phyloP scores from a whole-genome alignment of 2,113 vertebrate species.

The Leptosomus discolor region DNA sequence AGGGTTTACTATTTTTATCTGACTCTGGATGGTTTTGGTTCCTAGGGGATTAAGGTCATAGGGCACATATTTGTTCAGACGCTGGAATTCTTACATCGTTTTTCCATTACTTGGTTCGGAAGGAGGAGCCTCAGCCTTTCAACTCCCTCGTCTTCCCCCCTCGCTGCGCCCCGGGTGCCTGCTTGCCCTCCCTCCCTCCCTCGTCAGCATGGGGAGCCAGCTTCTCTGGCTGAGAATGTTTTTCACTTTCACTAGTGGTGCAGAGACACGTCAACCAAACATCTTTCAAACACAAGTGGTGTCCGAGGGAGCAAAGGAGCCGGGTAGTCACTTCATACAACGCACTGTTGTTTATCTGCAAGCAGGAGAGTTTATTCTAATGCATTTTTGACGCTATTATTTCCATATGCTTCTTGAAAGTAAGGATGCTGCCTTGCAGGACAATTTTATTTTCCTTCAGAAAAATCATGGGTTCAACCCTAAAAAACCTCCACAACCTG shows the following conservation, averaged over 20 bases:
- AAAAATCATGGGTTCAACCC: neutral
- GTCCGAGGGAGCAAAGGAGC: neutral
- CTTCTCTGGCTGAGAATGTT: neutral
- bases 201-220: neutral
- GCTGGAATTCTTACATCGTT: constrained; percentile 84
- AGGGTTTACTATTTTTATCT: constrained; percentile 82
- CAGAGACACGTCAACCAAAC: neutral
- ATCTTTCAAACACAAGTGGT: neutral
- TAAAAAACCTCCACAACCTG: neutral
- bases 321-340: neutral
- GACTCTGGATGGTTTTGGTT: constrained; percentile 67
- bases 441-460: neutral
- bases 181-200: neutral
- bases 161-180: neutral
- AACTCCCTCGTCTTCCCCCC: constrained; percentile 54
- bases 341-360: neutral
- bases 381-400: rapidly evolving
- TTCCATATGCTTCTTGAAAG: neutral
- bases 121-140: constrained; percentile 68
- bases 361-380: neutral
- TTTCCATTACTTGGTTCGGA: constrained; percentile 83
- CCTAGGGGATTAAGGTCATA: constrained; percentile 75
- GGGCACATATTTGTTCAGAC: constrained; percentile 81
- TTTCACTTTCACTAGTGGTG: neutral
- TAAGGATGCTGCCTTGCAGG: neutral